Percentiles rank a stretch among this genome's conserved stretches.
phyloP scores from a whole-genome alignment of 2,888 invertebrate species.

The Elegia similella region DNA sequence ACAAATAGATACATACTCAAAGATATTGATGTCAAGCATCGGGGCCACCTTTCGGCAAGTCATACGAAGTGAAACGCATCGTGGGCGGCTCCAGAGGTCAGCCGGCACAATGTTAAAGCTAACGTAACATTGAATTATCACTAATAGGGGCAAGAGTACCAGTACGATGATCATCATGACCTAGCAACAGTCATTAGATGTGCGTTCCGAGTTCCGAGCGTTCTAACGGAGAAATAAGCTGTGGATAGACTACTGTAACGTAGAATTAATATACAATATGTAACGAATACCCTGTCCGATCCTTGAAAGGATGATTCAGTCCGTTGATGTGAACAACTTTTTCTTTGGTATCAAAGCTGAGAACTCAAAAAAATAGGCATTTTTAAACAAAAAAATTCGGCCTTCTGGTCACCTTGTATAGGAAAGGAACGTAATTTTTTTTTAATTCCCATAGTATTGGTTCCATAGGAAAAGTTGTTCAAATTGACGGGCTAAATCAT shows the following conservation, averaged over 20 bases:
- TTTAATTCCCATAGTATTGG: no score
- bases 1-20: conserved; percentile 1
- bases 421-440: no score
- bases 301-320: no score
- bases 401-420: no score
- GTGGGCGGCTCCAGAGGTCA: conserved; percentile 10
- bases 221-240: not conserved
- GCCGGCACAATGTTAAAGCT: conserved; percentile 1
- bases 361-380: no score
- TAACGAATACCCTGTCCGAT: no score
- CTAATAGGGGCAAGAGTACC: not conserved
- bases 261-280: no score
- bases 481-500: no score
- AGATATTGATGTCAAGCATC: conserved; percentile 6
- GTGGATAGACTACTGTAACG: not conserved
- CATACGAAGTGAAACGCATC: conserved; percentile 11
- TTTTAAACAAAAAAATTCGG: no score
- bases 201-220: not conserved
- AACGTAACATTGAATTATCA: conserved; percentile 11
- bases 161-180: conserved; percentile 7
- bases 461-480: no score
- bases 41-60: conserved; percentile 8
- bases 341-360: no score
- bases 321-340: no score
- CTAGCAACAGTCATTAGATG: conserved; percentile 2